Evolutionary conservation across 2,888 invertebrate species (phyloP).

Genomic region (Plebejus anna): DNA sequence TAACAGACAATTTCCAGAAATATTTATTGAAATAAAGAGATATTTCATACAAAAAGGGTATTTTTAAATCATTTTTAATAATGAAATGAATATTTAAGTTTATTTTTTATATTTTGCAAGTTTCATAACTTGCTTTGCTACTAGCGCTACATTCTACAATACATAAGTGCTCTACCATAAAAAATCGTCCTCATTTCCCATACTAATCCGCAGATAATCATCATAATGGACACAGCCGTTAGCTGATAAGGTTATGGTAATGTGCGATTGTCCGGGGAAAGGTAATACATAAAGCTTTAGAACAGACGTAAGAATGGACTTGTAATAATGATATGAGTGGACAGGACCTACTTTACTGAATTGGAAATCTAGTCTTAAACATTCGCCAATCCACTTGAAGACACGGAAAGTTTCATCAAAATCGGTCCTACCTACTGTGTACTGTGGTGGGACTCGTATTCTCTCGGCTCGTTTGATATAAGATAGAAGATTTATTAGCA

Average conservation of each 20-base stretch:
- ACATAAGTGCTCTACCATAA: background rate
- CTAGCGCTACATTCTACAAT: too few relatives aligned
- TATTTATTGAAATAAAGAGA: background rate
- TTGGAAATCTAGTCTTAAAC: background rate
- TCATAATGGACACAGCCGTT: background rate
- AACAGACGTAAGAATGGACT: slow-evolving; percentile 9
- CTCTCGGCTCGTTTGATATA: too few relatives aligned
- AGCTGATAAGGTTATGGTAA: slow-evolving; percentile 15
- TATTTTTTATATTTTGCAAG: background rate
- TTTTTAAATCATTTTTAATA: too few relatives aligned
- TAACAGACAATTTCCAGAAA: background rate
- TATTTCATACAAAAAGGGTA: background rate
- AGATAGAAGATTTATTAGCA: too few relatives aligned
- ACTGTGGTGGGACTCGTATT: too few relatives aligned
- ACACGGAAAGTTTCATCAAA: background rate
- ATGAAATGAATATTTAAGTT: too few relatives aligned
- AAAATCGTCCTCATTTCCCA: background rate
- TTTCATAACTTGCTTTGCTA: too few relatives aligned
- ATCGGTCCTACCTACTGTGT: background rate
- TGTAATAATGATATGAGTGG: slow-evolving; percentile 1
- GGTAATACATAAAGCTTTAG: background rate
- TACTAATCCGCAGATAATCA: slow-evolving; percentile 9
- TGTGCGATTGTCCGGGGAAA: slow-evolving; percentile 20
- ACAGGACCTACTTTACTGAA: background rate
- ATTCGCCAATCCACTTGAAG: background rate